Conservation (phyloP, 2,113 vertebrate species). For the Zosterops lateralis region DNA sequence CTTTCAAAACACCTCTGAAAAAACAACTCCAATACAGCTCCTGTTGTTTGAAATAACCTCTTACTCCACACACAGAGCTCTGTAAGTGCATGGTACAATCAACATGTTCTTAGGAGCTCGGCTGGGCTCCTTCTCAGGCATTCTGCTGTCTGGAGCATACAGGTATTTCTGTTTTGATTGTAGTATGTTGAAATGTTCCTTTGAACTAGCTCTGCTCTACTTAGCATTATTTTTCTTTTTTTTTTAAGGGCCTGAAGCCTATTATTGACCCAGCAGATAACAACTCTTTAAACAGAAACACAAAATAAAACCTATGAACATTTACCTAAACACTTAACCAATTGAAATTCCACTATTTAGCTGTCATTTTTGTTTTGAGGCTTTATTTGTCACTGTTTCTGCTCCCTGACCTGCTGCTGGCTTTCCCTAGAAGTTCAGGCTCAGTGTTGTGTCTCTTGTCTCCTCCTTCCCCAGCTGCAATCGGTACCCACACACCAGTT, state of each 20-base stretch:
- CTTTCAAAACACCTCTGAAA: background rate
- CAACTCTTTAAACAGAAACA: background rate
- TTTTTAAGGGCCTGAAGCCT: background rate
- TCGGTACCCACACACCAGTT: background rate
- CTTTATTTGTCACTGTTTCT: background rate
- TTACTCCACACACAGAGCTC: background rate
- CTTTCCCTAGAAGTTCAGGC: background rate
- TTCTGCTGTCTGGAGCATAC: background rate
- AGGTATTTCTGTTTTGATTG: background rate
- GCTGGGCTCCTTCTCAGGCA: background rate
- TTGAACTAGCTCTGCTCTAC: background rate
- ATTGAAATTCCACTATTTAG: background rate
- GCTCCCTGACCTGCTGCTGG: background rate
- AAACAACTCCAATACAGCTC: background rate
- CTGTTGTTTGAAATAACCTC: background rate
- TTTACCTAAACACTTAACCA: background rate
- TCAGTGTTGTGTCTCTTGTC: background rate
- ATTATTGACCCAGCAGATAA: background rate
- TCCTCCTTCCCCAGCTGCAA: background rate
- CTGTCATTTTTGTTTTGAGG: background rate
- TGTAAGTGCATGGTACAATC: background rate
- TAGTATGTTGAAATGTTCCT: background rate
- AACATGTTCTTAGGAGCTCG: accelerated
- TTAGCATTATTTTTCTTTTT: background rate
- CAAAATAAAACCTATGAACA: background rate